phyloP scores from a whole-genome alignment of 2,113 vertebrate species.

The Todiramphus saurophagus region DNA sequence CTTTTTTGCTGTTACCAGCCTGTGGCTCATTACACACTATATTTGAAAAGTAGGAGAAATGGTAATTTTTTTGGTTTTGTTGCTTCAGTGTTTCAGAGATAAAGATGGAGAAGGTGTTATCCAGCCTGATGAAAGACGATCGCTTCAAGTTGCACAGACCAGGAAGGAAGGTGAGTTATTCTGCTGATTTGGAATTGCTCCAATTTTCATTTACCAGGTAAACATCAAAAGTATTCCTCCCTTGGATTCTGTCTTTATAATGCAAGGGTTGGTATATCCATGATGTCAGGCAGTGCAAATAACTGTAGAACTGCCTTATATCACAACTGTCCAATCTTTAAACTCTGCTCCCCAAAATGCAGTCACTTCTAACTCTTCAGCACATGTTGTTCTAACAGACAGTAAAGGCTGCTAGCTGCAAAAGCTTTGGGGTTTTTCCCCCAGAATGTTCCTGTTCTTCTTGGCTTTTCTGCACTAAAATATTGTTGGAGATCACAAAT shows the following conservation, averaged over 20 bases:
- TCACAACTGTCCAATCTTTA: background rate
- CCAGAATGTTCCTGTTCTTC: background rate
- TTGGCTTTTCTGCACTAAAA: background rate
- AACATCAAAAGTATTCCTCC: background rate
- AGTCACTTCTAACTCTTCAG: background rate
- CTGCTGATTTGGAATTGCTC: conserved; percentile 26
- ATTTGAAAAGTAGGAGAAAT: background rate
- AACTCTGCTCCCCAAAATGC: background rate
- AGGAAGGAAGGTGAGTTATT: conserved; percentile 80
- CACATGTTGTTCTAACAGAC: background rate
- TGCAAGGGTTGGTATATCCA: background rate
- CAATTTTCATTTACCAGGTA: background rate
- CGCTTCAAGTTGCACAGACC: conserved; percentile 78
- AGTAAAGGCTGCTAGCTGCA: background rate
- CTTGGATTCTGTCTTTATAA: background rate
- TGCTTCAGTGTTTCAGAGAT: conserved; percentile 84
- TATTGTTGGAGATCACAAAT: background rate
- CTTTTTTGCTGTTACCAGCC: background rate
- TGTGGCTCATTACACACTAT: fast-evolving
- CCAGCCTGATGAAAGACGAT: conserved; percentile 80
- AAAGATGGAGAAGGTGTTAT: conserved; percentile 86
- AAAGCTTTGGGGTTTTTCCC: background rate
- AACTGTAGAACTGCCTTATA: background rate
- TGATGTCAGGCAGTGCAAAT: background rate
- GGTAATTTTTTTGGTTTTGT: background rate